Percentiles rank a stretch among this genome's conserved stretches.
These are phyloP conservation scores for Calcarius lapponicus DNA, from an alignment of 2,797 vertebrate genomes.

Conservation along the genomic window DNA sequence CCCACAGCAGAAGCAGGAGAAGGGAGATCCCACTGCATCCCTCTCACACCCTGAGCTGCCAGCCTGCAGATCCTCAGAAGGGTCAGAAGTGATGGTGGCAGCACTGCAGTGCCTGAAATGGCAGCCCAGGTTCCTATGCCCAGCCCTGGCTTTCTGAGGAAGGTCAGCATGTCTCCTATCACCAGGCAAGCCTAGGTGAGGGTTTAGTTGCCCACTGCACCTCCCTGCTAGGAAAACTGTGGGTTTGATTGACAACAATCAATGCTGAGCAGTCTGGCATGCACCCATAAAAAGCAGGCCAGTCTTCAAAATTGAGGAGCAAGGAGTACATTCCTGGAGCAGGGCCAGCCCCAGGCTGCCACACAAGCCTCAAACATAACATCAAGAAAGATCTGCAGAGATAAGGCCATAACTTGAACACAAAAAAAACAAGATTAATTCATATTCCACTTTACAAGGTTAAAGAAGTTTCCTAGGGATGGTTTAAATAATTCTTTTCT, in stretches of 20 bases:
- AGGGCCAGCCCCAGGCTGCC: background rate
- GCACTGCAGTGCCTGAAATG: rapidly evolving
- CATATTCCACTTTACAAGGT: background rate
- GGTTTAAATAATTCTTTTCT: background rate
- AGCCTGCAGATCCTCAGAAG: background rate
- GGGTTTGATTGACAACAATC: background rate
- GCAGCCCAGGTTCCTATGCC: background rate
- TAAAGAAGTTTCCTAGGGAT: background rate
- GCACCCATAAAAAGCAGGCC: background rate
- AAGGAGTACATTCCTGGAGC: conserved; percentile 29
- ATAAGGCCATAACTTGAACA: background rate
- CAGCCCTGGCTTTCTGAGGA: background rate
- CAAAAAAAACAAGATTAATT: background rate
- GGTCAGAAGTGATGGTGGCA: background rate
- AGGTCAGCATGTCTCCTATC: background rate
- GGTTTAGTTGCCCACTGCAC: background rate
- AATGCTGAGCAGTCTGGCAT: background rate
- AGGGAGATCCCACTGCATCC: background rate
- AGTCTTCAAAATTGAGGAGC: background rate
- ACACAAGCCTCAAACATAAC: conserved; percentile 6
- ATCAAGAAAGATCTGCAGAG: conserved; percentile 23
- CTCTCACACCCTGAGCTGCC: background rate
- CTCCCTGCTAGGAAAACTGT: background rate
- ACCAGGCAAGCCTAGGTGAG: background rate
- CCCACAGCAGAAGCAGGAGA: background rate